phyloP scores from a whole-genome alignment of 2,797 vertebrate genomes.

The Gastrophryne carolinensis region DNA sequence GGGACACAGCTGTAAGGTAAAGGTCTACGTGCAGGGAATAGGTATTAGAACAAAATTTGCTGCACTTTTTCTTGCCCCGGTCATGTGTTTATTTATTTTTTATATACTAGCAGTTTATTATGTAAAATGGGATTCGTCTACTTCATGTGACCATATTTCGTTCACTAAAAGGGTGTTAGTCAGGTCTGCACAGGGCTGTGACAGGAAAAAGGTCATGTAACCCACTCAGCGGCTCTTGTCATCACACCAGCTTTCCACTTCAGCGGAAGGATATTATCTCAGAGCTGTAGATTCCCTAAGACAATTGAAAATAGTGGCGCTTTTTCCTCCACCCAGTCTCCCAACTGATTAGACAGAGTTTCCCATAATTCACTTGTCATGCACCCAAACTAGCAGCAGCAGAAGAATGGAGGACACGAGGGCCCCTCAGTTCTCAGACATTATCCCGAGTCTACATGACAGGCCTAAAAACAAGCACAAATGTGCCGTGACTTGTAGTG shows the following conservation, averaged over 20 bases:
- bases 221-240: not conserved
- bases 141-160: too few species aligned
- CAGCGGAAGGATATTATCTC: constrained; percentile 20
- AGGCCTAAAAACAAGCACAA: not conserved
- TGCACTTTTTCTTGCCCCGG: too few species aligned
- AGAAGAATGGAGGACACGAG: too few species aligned
- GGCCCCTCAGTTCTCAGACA: too few species aligned
- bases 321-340: not conserved
- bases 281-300: not conserved
- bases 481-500: not conserved
- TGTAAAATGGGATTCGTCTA: not conserved
- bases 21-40: too few species aligned
- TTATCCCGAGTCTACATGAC: too few species aligned
- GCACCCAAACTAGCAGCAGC: not conserved
- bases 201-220: constrained; percentile 20
- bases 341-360: not conserved
- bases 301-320: not conserved
- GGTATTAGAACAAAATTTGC: too few species aligned
- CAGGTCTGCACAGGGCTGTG: not conserved
- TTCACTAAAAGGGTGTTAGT: not conserved
- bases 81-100: too few species aligned
- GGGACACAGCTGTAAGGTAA: too few species aligned
- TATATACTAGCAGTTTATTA: too few species aligned
- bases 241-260: constrained; percentile 18
- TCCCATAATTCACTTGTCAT: not conserved